Evolutionary conservation across 2,888 invertebrate species (phyloP).

Genomic region (Didymodactylos carnosus): DNA sequence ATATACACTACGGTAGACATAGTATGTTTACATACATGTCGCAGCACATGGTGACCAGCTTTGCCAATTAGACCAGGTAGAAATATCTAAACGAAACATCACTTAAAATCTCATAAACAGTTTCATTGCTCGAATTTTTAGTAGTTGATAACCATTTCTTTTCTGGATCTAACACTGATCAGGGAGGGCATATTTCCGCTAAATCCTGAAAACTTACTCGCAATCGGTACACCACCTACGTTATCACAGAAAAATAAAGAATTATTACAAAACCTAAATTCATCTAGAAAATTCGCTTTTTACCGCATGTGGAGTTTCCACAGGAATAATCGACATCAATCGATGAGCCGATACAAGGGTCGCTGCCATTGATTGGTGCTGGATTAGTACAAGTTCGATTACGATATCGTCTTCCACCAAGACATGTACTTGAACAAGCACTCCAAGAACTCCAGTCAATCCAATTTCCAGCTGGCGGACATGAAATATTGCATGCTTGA

Average conservation of each 20-base stretch:
- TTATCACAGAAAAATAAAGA: not conserved
- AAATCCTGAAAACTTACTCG: not conserved
- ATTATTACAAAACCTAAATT: not conserved
- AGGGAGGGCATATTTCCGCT: too few species aligned
- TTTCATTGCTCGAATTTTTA: not conserved
- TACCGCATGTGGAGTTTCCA: not conserved
- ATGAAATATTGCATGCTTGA: not conserved
- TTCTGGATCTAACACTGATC: too few species aligned
- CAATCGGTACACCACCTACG: not conserved
- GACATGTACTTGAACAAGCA: not conserved
- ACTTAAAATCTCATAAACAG: too few species aligned
- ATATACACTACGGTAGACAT: not conserved
- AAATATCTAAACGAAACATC: not conserved
- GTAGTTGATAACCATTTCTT: not conserved
- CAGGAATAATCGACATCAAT: conserved; percentile 20
- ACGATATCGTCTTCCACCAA: conserved; percentile 9
- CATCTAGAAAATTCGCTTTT: not conserved
- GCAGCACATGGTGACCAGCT: not conserved
- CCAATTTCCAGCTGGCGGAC: not conserved
- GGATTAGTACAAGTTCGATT: conserved; percentile 24
- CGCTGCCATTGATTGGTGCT: conserved; percentile 22
- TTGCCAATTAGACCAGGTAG: not conserved
- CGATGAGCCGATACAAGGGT: conserved; percentile 20
- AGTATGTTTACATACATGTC: not conserved
- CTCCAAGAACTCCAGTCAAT: not conserved